Evolutionary conservation across 2,797 vertebrate genomes (phyloP).

Genomic region (Poeciliopsis turneri): DNA sequence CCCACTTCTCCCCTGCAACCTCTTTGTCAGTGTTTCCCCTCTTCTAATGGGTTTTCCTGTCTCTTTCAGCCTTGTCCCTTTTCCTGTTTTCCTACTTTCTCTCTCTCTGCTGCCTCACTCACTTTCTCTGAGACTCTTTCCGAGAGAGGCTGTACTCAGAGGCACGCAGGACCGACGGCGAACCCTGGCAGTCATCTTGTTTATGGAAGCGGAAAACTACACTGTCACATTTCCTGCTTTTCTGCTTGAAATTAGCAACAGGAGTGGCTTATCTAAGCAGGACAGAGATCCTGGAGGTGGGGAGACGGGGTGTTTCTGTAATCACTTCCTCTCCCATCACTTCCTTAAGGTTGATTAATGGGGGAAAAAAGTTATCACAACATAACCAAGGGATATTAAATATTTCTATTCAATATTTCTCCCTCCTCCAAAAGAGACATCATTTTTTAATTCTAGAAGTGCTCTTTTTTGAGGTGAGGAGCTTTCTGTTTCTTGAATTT

Average conservation of each 20-base stretch:
- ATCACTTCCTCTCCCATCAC: slow-evolving; percentile 91
- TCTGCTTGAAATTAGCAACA: slow-evolving; percentile 92
- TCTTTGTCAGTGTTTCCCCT: slow-evolving; percentile 50
- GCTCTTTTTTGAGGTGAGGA: slow-evolving; percentile 21
- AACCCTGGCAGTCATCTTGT: slow-evolving; percentile 79
- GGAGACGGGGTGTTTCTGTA: slow-evolving; percentile 74
- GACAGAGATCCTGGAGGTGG: slow-evolving; percentile 89
- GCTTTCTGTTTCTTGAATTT: slow-evolving; percentile 32
- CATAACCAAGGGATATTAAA: slow-evolving; percentile 45
- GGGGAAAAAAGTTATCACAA: slow-evolving; percentile 69
- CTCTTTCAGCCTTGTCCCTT: slow-evolving; percentile 57
- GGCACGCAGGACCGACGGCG: slow-evolving; percentile 71
- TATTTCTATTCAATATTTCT: slow-evolving; percentile 32
- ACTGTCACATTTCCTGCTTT: slow-evolving; percentile 96
- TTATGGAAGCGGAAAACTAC: slow-evolving; percentile 93
- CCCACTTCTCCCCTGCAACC: slow-evolving; percentile 18
- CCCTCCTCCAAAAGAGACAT: slow-evolving; percentile 29
- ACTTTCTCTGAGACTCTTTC: slow-evolving; percentile 61
- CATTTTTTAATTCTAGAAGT: slow-evolving; percentile 17
- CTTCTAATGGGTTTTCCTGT: slow-evolving; percentile 68
- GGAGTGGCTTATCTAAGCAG: slow-evolving; percentile 91
- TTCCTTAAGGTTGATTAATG: slow-evolving; percentile 85
- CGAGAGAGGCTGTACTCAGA: slow-evolving; percentile 62
- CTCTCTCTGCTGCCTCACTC: slow-evolving; percentile 48
- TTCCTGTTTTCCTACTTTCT: slow-evolving; percentile 65